Evolutionary conservation across 2,888 invertebrate genomes (phyloP), one percentile per base, ranked within the genome.

Genomic region (Eupelmus urozonus): DNA sequence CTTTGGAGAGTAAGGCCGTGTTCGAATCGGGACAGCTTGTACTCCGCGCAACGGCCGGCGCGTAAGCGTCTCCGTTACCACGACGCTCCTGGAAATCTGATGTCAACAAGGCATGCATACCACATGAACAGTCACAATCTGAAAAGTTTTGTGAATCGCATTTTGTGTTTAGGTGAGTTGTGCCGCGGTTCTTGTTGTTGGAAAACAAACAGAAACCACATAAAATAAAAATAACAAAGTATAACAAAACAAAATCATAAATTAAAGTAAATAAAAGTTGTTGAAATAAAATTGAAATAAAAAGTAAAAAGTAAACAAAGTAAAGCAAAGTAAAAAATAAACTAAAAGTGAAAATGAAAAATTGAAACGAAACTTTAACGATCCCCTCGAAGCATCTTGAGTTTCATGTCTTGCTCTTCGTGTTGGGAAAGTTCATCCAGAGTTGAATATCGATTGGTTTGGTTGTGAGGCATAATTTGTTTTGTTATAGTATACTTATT

Each of bases 81-180:
- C 85, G 87, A 83, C 84, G 86, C 81, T 89, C 89, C 90, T 90
- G 90, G 84, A 90, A 90, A 90, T 90, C 90, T 90, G 90, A 86
- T 83, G 87, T 88, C 86, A 89, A 88, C 87, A 89, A 89, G 84
- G 85, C 85, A 88, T 88, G 89, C 87, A 89, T 86, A 90, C 89
- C 89, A 90, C 89, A 90, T 86, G 88, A 84, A 87, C 87, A 88
- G 87, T 87, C 85, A 86, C 83, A 85, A 88, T 88, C 89, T 88
- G 89, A 84, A 89, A 89, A 85, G 81, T 83, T 80, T 80, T 80
- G 84, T 72, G 79, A 78, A 81, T 81, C 75, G 80, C 75, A 75
- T 34, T 34, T 34, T 75, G 78, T 78, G 82, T 82, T 82, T 81
- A 67, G 69, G 74, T 59, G 29, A 66, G 51, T 65, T 57, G 72